Conservation (phyloP, 23 tunicate genomes). For the Clavelina lepadiformis region DNA sequence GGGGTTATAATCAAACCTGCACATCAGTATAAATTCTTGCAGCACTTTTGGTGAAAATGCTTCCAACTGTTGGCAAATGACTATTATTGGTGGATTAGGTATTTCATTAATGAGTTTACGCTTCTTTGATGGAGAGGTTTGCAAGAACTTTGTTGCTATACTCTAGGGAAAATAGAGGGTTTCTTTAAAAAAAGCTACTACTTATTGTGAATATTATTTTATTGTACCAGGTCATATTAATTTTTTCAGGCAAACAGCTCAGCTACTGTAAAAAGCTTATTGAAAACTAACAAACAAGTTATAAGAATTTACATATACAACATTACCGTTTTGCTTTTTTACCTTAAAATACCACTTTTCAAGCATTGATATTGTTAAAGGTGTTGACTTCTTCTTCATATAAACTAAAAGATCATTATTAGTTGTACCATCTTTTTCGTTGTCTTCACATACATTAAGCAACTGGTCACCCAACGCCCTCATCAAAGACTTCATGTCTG, state of each 20-base stretch:
- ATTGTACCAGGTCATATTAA: no score
- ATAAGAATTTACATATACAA: no score
- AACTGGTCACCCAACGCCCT: slow-evolving; percentile 36
- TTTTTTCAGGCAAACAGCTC: no score
- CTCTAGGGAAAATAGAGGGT: background rate
- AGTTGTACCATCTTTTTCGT: background rate
- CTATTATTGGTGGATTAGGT: slow-evolving; percentile 24
- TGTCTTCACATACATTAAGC: background rate
- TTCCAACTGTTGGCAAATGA: slow-evolving; percentile 67
- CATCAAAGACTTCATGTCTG: slow-evolving; percentile 61
- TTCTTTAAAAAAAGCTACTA: no score
- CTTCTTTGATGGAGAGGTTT: slow-evolving; percentile 27
- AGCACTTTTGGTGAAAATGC: slow-evolving; percentile 40
- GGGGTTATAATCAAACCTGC: no score
- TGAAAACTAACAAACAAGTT: no score
- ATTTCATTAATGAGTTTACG: background rate
- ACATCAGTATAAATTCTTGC: slow-evolving; percentile 71
- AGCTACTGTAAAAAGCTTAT: background rate
- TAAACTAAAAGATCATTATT: background rate
- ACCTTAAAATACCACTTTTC: slow-evolving; percentile 41
- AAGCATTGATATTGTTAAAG: slow-evolving; percentile 29
- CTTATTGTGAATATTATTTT: no score
- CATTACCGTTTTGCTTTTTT: no score
- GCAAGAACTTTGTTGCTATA: background rate
- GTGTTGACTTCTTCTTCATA: slow-evolving; percentile 31